Evolutionary conservation across 2,113 vertebrate species (phyloP).

Genomic region (Mormyrus iriodes): DNA sequence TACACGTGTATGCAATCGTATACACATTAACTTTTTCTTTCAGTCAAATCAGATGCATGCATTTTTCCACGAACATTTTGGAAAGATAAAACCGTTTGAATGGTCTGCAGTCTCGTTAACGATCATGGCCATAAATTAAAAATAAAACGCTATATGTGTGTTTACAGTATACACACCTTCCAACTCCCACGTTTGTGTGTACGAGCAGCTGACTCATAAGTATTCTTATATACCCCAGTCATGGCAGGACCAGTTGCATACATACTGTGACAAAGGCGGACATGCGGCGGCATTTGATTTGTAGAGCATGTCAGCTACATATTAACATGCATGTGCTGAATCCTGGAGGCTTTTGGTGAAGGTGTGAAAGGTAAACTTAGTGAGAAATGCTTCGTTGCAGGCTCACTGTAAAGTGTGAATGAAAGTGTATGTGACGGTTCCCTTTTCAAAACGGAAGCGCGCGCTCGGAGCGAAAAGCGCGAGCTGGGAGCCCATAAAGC

Average conservation of each 20-base stretch:
- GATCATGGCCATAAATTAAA: not conserved
- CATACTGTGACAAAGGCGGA: not conserved
- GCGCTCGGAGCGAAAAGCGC: not conserved
- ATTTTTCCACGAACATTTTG: not conserved
- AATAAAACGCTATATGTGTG: not conserved
- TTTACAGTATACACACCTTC: not conserved
- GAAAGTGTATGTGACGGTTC: constrained; percentile 1
- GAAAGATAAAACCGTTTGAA: not conserved
- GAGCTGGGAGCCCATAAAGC: not conserved
- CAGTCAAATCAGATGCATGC: not conserved
- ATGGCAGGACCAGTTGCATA: not conserved
- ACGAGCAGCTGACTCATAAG: not conserved
- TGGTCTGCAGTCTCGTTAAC: not conserved
- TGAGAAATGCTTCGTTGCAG: not conserved
- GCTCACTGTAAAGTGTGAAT: constrained; percentile 17
- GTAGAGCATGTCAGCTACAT: not conserved
- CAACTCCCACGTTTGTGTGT: not conserved
- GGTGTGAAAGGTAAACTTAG: not conserved
- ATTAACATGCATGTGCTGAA: not conserved
- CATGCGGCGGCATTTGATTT: not conserved
- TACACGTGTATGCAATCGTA: not conserved
- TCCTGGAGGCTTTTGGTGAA: not conserved
- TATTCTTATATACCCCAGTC: not conserved
- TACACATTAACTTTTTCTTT: not conserved
- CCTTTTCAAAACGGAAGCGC: constrained; percentile 17